These are phyloP conservation scores for Zosterops japonicus DNA, from an alignment of 2,113 vertebrate species.

Conservation along the genomic window DNA sequence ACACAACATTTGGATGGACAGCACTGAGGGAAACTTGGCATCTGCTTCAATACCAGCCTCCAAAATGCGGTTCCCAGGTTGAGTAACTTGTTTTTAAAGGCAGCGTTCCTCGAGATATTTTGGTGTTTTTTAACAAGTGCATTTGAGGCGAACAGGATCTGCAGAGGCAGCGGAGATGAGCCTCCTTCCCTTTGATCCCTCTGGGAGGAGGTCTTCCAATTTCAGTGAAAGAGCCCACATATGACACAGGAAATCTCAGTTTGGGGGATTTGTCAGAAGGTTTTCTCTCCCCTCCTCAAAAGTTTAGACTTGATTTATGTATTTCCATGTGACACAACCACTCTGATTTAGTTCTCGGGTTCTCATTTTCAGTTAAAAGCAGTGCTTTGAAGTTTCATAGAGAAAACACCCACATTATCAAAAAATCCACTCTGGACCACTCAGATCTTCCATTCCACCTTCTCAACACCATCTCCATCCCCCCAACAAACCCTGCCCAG, in stretches of 20 bases:
- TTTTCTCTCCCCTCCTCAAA: background rate
- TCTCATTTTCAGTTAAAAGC: background rate
- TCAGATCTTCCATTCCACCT: background rate
- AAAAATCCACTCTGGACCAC: rapidly evolving
- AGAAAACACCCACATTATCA: background rate
- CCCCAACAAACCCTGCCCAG: rapidly evolving
- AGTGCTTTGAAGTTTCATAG: background rate
- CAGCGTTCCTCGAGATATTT: background rate
- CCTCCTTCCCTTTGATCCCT: background rate
- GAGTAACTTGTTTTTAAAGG: conserved; percentile 30
- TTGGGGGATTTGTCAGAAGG: background rate
- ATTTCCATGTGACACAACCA: rapidly evolving
- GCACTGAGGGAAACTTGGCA: conserved; percentile 20
- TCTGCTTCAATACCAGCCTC: background rate
- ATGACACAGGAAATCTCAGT: background rate
- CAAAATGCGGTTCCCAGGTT: conserved; percentile 12
- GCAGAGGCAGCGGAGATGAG: background rate
- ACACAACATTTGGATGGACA: background rate
- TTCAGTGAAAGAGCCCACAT: background rate
- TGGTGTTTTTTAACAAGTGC: conserved; percentile 6
- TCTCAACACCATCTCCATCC: rapidly evolving
- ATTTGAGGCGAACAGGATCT: background rate
- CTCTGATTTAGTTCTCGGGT: background rate
- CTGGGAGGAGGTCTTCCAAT: background rate
- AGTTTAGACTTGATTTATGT: background rate